phyloP scores from a whole-genome alignment of 2,888 invertebrate species.

The Stictocephala bisonia region DNA sequence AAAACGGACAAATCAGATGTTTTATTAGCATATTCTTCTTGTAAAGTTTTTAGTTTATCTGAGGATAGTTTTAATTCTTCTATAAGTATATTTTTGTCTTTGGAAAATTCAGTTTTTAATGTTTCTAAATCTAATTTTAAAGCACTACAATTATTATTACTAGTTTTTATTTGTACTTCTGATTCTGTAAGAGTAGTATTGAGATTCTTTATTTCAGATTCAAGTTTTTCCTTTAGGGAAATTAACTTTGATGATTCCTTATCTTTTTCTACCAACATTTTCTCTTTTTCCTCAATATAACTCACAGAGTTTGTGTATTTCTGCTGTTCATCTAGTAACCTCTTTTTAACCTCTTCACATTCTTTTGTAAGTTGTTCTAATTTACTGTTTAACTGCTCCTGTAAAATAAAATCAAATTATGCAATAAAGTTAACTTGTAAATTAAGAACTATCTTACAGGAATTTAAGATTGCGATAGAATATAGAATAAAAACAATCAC shows the following conservation, averaged over 20 bases:
- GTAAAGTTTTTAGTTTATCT: slow-evolving; percentile 16
- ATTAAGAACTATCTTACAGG: no score
- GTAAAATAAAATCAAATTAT: no score
- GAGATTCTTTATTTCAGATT: no score
- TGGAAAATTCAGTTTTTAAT: slow-evolving; percentile 62
- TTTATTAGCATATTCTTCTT: slow-evolving; percentile 38
- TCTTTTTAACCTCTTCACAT: not conserved
- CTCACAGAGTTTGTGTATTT: slow-evolving; percentile 1
- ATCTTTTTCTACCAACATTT: slow-evolving; percentile 33
- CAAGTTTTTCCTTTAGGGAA: no score
- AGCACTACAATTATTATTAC: slow-evolving; percentile 66
- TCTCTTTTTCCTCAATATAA: slow-evolving; percentile 52
- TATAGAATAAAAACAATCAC: no score
- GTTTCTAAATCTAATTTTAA: slow-evolving; percentile 69
- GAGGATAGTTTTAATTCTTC: not conserved
- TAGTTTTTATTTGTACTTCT: slow-evolving; percentile 70
- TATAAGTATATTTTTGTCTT: not conserved
- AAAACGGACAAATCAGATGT: slow-evolving; percentile 8
- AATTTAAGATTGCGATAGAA: no score
- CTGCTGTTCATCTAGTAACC: not conserved
- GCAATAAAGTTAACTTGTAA: no score
- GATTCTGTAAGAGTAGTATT: slow-evolving; percentile 58
- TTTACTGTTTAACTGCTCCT: no score
- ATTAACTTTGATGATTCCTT: no score
- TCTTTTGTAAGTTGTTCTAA: no score